Evolutionary conservation across 2,888 invertebrate species (phyloP).

Genomic region (Zeuzera pyrina): DNA sequence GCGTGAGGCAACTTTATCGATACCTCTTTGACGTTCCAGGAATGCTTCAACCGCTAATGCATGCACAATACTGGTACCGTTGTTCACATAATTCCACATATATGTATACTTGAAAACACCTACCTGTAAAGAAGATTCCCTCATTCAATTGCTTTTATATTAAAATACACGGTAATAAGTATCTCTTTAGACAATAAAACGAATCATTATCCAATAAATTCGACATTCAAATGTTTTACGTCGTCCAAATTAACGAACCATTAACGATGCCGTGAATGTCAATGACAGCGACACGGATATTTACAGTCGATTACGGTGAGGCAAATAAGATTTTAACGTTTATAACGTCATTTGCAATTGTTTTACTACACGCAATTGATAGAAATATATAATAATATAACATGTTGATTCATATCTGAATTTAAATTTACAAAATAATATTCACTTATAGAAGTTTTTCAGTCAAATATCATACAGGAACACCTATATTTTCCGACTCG

Average conservation of each 20-base stretch:
- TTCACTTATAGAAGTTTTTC: too few relatives aligned
- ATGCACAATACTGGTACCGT: too few relatives aligned
- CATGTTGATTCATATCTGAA: conserved; percentile 12
- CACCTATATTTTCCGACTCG: too few relatives aligned
- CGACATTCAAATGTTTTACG: conserved; percentile 29
- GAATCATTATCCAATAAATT: conserved; percentile 25
- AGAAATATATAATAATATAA: conserved; percentile 1
- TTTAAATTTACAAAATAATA: too few relatives aligned
- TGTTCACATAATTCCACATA: too few relatives aligned
- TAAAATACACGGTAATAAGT: too few relatives aligned
- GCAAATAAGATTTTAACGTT: conserved; percentile 14
- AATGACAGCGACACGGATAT: conserved; percentile 39
- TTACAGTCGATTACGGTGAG: conserved; percentile 28
- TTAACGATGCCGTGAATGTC: conserved; percentile 41
- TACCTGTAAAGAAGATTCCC: too few relatives aligned
- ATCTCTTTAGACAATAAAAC: conserved; percentile 32
- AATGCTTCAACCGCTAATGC: conserved; percentile 40
- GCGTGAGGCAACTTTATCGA: conserved; percentile 54
- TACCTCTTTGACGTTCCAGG: conserved; percentile 36
- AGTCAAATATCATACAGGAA: too few relatives aligned
- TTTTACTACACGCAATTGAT: not conserved
- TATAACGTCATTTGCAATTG: too few relatives aligned
- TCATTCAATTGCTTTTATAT: too few relatives aligned
- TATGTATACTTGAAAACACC: too few relatives aligned
- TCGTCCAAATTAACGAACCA: conserved; percentile 45